Evolutionary conservation across 1,140 invertebrate genomes (phyloP).

Genomic region (Megathymus violae): DNA sequence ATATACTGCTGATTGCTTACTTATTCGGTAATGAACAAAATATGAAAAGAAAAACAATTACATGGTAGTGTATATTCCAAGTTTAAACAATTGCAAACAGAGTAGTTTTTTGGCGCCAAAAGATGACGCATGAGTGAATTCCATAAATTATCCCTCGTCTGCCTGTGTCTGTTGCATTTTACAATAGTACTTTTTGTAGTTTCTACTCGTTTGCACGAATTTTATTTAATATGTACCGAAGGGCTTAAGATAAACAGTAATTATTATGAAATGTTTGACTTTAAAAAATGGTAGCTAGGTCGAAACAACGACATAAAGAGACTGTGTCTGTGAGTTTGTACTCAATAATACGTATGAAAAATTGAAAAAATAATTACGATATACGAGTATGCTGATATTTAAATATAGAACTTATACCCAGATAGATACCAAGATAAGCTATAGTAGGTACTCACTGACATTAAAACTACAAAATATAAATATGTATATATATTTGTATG

Average conservation of each 20-base stretch:
- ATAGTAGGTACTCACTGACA: too few relatives aligned
- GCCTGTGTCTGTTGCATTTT: slow-evolving; percentile 10
- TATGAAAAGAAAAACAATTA: too few relatives aligned
- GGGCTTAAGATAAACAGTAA: slow-evolving; percentile 45
- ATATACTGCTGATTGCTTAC: too few relatives aligned
- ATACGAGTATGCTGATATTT: too few relatives aligned
- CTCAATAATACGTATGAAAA: too few relatives aligned
- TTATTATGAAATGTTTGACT: slow-evolving; percentile 15
- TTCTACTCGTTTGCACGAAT: slow-evolving; percentile 41
- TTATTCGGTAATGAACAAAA: too few relatives aligned
- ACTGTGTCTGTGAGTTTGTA: background rate
- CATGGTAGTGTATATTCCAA: too few relatives aligned
- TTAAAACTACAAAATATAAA: too few relatives aligned
- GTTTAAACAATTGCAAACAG: slow-evolving; percentile 9
- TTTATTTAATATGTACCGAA: slow-evolving; percentile 35
- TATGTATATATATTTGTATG: too few relatives aligned
- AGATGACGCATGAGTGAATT: slow-evolving; percentile 21
- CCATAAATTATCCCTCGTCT: slow-evolving; percentile 33
- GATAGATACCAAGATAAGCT: too few relatives aligned
- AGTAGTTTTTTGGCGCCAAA: slow-evolving; percentile 24
- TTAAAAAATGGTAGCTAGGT: background rate
- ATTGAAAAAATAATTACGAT: too few relatives aligned
- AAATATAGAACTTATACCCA: too few relatives aligned
- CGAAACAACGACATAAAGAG: background rate
- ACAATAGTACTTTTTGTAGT: slow-evolving; percentile 24